These are phyloP conservation scores for Calcarius lapponicus DNA, from an alignment of 2,797 vertebrate species.

Conservation along the genomic window DNA sequence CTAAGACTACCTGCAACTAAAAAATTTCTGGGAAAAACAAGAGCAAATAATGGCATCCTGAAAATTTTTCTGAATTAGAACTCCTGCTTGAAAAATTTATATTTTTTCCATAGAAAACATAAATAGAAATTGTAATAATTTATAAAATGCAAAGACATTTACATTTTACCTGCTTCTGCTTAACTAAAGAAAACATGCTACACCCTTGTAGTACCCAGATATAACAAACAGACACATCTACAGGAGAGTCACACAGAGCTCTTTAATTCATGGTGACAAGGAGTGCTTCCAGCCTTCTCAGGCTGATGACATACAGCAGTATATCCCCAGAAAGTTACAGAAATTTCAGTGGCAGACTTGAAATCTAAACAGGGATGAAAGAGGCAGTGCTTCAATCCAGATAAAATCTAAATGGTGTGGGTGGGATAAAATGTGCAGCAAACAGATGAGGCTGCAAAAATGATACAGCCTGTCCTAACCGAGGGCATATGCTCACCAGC, in stretches of 20 bases:
- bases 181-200: not conserved
- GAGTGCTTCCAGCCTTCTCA: not conserved
- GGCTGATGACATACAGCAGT: not conserved
- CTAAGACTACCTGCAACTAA: not conserved
- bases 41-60: not conserved
- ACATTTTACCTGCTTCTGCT: not conserved
- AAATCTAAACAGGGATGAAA: not conserved
- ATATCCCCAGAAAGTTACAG: not conserved
- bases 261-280: not conserved
- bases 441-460: slow-evolving; percentile 61
- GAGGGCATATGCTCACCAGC: slow-evolving; percentile 59
- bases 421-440: not conserved
- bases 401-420: not conserved
- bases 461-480: not conserved
- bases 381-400: not conserved
- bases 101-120: not conserved
- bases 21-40: not conserved
- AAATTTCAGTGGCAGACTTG: not conserved
- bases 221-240: not conserved
- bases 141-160: not conserved
- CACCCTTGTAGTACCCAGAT: not conserved
- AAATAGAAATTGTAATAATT: not conserved
- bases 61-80: not conserved
- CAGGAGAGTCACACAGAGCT: not conserved
- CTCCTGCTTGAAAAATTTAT: not conserved